A percentile compares a stretch with the other conserved stretches of the same genome.
Evolutionary conservation across 2,888 invertebrate genomes (phyloP).

Genomic region (Pseudeuparius sepicola): DNA sequence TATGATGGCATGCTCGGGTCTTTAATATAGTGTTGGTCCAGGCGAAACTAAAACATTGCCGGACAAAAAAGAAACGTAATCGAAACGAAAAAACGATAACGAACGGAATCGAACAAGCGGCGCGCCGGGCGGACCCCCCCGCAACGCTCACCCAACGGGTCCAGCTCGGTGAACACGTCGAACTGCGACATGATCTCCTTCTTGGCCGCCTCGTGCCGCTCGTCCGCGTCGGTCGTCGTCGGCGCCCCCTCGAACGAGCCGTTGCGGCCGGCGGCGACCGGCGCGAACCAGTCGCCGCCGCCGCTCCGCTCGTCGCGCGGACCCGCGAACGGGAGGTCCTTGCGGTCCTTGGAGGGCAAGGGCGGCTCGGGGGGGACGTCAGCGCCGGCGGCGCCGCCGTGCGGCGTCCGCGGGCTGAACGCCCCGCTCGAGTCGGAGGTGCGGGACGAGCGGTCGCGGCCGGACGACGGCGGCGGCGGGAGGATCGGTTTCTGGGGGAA

Average conservation of each 20-base stretch:
- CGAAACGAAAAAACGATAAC: neutral
- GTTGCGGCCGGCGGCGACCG: conserved; percentile 22
- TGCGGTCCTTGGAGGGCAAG: conserved; percentile 27
- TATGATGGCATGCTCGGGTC: too few relatives aligned
- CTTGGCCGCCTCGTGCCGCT: conserved; percentile 35
- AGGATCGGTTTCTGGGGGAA: conserved; percentile 34
- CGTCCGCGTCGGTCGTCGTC: conserved; percentile 29
- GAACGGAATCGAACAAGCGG: too few relatives aligned
- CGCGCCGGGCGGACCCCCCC: too few relatives aligned
- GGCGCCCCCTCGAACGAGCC: conserved; percentile 23
- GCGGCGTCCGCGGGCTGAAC: conserved; percentile 38
- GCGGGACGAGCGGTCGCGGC: conserved; percentile 30
- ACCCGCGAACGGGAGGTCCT: conserved; percentile 30
- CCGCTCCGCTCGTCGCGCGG: conserved; percentile 32
- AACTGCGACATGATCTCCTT: conserved; percentile 43
- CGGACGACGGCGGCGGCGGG: conserved; percentile 32
- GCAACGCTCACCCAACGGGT: conserved; percentile 89
- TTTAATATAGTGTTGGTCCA: too few relatives aligned
- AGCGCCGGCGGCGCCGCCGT: conserved; percentile 28
- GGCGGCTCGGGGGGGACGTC: conserved; percentile 23
- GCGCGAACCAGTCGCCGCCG: conserved; percentile 38
- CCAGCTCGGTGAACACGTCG: conserved; percentile 88
- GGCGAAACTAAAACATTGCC: too few relatives aligned
- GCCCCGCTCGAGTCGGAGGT: conserved; percentile 34
- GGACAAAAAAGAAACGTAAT: neutral